Evolutionary conservation across 2,888 invertebrate genomes (phyloP).

Genomic region (Spicauda simplicius): DNA sequence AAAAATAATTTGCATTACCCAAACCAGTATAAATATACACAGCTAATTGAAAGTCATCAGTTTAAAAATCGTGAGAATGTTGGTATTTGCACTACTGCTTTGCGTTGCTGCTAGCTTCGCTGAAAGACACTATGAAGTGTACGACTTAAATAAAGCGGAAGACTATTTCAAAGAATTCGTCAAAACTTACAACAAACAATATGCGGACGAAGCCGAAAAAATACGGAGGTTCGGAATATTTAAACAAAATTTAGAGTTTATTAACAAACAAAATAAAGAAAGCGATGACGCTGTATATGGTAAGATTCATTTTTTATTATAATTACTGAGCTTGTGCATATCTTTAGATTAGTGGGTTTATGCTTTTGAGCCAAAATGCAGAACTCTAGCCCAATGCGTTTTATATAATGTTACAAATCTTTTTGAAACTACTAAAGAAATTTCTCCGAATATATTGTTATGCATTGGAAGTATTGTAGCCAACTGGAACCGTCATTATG

Average conservation of each 20-base stretch:
- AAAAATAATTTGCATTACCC: background rate
- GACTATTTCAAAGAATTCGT: constrained; percentile 22
- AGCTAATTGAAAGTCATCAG: background rate
- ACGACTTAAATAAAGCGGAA: background rate
- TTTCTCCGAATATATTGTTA: no score
- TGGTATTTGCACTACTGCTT: background rate
- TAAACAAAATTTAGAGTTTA: constrained; percentile 6
- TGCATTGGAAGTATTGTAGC: no score
- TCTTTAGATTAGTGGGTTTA: no score
- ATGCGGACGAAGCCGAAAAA: constrained; percentile 15
- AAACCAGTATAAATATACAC: background rate
- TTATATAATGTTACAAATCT: no score
- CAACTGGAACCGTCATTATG: no score
- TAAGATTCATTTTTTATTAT: constrained; percentile 9
- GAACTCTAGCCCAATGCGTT: no score
- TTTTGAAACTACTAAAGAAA: no score
- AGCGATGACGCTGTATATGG: constrained; percentile 6
- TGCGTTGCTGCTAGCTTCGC: background rate
- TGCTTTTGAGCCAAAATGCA: no score
- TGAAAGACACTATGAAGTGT: background rate
- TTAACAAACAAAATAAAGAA: constrained; percentile 11
- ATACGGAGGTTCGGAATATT: constrained; percentile 20
- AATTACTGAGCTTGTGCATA: no score
- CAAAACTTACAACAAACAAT: constrained; percentile 12
- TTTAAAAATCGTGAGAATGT: constrained; percentile 3